Percentiles rank a stretch among this genome's conserved stretches.
Evolutionary conservation across 1,140 invertebrate species (phyloP).

Genomic region (Sitophilus oryzae): DNA sequence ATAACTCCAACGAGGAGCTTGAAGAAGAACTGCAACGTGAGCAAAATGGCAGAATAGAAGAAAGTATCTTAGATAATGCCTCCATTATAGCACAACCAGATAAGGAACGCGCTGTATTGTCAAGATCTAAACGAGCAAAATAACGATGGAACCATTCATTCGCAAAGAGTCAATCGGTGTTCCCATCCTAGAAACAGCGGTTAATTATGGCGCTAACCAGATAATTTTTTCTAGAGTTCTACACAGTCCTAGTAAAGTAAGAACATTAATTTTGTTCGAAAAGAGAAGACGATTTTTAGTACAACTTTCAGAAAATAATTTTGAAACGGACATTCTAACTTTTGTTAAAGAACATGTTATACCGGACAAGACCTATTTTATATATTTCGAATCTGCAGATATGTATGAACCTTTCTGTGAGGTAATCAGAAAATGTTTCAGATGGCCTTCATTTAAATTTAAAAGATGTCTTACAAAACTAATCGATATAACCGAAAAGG

Average conservation of each 20-base stretch:
- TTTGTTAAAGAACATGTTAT: slow-evolving; percentile 17
- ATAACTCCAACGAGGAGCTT: too few relatives aligned
- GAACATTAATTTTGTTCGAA: slow-evolving; percentile 16
- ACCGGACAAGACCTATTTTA: neutral
- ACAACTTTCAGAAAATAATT: too few relatives aligned
- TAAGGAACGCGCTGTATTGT: too few relatives aligned
- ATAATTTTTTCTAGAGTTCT: slow-evolving; percentile 9
- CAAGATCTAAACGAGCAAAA: too few relatives aligned
- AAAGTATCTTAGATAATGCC: too few relatives aligned
- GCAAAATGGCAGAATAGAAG: too few relatives aligned
- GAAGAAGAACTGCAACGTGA: too few relatives aligned
- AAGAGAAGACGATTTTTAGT: slow-evolving; percentile 12
- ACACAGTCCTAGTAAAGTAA: slow-evolving; percentile 14
- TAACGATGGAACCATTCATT: too few relatives aligned
- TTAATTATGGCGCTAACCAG: slow-evolving; percentile 19
- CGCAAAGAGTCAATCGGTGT: too few relatives aligned
- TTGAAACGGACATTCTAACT: slow-evolving; percentile 4
- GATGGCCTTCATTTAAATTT: slow-evolving; percentile 9
- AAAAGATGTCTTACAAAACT: slow-evolving; percentile 5
- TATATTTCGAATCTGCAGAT: slow-evolving; percentile 12
- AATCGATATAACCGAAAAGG: too few relatives aligned
- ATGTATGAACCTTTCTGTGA: slow-evolving; percentile 1
- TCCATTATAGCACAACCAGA: too few relatives aligned
- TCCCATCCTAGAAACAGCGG: too few relatives aligned
- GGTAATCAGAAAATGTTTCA: slow-evolving; percentile 6